Evolutionary conservation across 2,797 vertebrate species (phyloP).

Genomic region (Sebastes variabilis): DNA sequence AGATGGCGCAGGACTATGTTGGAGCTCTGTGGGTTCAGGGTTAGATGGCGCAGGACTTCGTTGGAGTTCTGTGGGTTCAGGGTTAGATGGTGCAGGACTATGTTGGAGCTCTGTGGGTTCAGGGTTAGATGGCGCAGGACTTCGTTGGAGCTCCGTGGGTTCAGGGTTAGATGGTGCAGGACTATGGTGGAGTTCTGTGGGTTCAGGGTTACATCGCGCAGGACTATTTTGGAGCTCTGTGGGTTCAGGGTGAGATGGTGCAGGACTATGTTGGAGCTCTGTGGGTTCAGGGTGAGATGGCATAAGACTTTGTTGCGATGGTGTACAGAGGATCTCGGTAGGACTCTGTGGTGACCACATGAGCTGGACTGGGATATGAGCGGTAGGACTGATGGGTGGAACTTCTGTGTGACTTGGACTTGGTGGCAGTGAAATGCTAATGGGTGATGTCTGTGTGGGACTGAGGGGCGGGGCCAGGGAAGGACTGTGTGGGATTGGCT

Average conservation of each 20-base stretch:
- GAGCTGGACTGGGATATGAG: neutral
- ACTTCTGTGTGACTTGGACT: neutral
- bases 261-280: neutral
- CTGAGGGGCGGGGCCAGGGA: neutral
- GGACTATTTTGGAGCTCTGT: neutral
- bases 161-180: fast-evolving
- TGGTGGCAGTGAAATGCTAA: constrained; percentile 9
- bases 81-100: neutral
- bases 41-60: neutral
- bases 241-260: fast-evolving
- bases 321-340: neutral
- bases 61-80: neutral
- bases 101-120: neutral
- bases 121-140: neutral
- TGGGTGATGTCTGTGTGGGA: neutral
- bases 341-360: constrained; percentile 27
- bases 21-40: neutral
- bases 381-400: neutral
- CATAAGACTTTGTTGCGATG: neutral
- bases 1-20: neutral
- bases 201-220: fast-evolving
- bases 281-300: neutral
- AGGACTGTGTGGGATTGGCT: constrained; percentile 9
- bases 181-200: neutral
- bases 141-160: neutral